Base-by-base conservation (phyloP, 1,140 invertebrate genomes). In the Scaptodrosophila lebanonensis region DNA sequence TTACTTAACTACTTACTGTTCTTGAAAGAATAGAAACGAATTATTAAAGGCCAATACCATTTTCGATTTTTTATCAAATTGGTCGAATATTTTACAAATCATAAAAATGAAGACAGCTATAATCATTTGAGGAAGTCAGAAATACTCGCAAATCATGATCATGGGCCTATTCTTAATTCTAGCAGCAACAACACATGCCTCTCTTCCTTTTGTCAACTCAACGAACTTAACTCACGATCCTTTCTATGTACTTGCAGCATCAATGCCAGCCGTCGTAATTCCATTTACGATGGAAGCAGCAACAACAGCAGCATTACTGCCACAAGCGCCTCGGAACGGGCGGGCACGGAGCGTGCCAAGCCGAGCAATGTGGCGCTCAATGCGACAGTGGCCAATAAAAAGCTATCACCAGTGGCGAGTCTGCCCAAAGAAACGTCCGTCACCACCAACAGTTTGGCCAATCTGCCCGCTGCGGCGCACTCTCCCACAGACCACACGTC, bases 401-500 rank as follows among this genome's bases (percentile, higher is more conserved):
- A 67, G 56, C 65, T 29, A 15, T 60, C 65, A 22, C 48, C 56
- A 42, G 29, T 67, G 25, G 17, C 33, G 22, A 72, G 47, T 48
- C 25, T 79, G 51, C 29, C 73, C 15, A 79, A 79, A 38, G 73
- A 79, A 39, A 32, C 47, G n/a, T 47, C 66, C 27, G 38, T 49
- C 29, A 52, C 17, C 1, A n/a, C 45, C 17, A 45, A 43, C n/a
- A 59, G 47, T 44, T 33, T 66, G 35, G n/a, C n/a, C n/a, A n/a
- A n/a, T n/a, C 66, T 73, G 8, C 70, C 70, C 13, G 54, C 73
- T n/a, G 61, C 66, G 1, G 59, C 82, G 7, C 75, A 73, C 20
- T 82, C 76, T 51, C 79, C 62, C 52, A 75, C 68, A n/a, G 83
- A 84, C n/a, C n/a, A n/a, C n/a, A n/a, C n/a, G n/a, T n/a, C n/a